Evolutionary conservation across 2,888 invertebrate species (phyloP).

Genomic region (Tipula confusa): DNA sequence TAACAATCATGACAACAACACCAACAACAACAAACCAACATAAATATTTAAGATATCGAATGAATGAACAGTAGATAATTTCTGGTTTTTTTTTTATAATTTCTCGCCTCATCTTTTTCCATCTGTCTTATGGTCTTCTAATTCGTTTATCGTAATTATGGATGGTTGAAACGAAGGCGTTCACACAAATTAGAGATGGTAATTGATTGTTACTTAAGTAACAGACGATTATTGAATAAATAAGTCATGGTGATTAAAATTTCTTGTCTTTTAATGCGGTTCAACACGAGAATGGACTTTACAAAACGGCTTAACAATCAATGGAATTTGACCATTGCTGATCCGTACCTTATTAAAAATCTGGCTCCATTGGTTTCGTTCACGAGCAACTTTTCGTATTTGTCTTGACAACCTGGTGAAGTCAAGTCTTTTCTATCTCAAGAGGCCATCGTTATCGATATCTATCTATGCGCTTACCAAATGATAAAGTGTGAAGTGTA

Average conservation of each 20-base stretch:
- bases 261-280: neutral
- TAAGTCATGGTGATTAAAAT: neutral
- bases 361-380: too few species aligned
- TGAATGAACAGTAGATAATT: neutral
- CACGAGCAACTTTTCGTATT: too few species aligned
- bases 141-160: neutral
- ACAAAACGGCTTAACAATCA: too few species aligned
- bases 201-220: neutral
- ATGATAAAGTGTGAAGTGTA: too few species aligned
- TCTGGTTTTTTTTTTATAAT: neutral
- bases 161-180: neutral
- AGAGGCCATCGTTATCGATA: too few species aligned
- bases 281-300: too few species aligned
- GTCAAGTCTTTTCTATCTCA: too few species aligned
- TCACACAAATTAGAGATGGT: neutral
- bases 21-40: neutral
- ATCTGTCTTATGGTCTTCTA: slow-evolving; percentile 3
- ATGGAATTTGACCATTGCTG: too few species aligned
- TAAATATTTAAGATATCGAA: neutral
- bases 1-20: neutral
- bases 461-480: too few species aligned
- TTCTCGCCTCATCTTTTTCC: neutral
- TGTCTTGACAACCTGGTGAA: too few species aligned
- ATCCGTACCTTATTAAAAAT: too few species aligned
- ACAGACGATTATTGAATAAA: neutral